Evolutionary conservation across 2,113 vertebrate genomes (phyloP), one percentile per base, ranked within the genome.

Genomic region (Gobius niger): DNA sequence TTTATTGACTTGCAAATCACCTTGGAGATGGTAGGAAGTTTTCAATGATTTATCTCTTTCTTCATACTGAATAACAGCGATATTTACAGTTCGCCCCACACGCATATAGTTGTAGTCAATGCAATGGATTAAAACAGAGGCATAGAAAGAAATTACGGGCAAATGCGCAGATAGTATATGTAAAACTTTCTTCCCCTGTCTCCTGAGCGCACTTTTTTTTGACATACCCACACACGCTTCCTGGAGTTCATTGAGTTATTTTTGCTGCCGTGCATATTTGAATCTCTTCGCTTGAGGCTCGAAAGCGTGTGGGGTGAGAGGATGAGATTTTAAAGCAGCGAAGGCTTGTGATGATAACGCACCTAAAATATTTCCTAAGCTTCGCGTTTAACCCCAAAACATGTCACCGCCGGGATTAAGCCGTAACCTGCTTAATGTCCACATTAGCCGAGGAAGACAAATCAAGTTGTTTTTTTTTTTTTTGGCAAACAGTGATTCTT

Each of bases 241-340:
- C 67, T 16, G 34, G 47, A 42, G 3, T 44, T 73, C 71, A 73
- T 60, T 64, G 52, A 67, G 72, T 75, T 72, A 68, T 77, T 78
- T 78, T 80, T 78, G 66, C 73, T 56, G 65, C 50, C 64, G 65
- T 81, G 70, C 68, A 79, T 77, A 77, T 79, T 82, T 70, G 65
- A 65, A 72, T 77, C 53, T 79, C 68, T 57, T 42, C 61, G 78
- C 70, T 82, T 74, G 56, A 60, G 70, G 67, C 65, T 44, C 42
- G 49, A 63, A 12, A 73, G 72, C n/a, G 41, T 60, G 47, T n/a
- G 49, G 15, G 44, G 56, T 42, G 34, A 47, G 66, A 53, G 50
- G 46, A 72, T 53, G 68, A 54, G 65, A 76, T 46, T 73, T 62
- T 54, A 65, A 42, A 67, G 63, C 51, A 11, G 65, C 49, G 68